Evolutionary conservation across 2,888 invertebrate species (phyloP), one percentile per base, ranked within the genome.

Genomic region (Ophioninae sp.): DNA sequence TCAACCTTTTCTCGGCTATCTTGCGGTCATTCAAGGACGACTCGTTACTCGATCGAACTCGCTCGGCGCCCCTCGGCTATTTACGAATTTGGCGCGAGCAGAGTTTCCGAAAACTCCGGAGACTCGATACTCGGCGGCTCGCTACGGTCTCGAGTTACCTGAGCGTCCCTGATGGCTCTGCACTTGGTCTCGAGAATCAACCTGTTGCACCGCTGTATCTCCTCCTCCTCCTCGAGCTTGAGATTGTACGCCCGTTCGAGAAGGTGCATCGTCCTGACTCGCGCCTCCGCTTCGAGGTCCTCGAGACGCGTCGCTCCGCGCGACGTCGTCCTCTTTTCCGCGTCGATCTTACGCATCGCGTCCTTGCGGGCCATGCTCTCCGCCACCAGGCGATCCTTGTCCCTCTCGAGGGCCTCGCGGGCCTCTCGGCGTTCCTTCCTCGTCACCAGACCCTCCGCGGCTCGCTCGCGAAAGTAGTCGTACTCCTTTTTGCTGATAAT

Each of bases 181-280:
- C 97, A 97, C 92, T 98, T 97, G 23, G 97, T 96, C 20, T 96
- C 96, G 13, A 97, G 93, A 88, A 98, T 97, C 85, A 97, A 94
- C 81, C 95, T 95, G 92, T 97, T 97, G 85, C 96, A 96, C 37
- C 93, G 94, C 92, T 95, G 96, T 87, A 94, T 96, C 94, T 94
- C 95, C 90, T 94, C 96, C 89, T 94, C 95, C 88, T 95, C 94
- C 86, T 95, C 95, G 80, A 94, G 93, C 74, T 93, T 92, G 63
- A 95, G 87, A 83, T 94, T 93, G 69, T 93, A 90, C 0, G 95
- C 95, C 84, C 95, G 91, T 81, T 94, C 93, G 5, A 95, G 89
- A 0, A 95, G 88, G 82, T 94, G 93, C 84, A 93, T 90, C 17
- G 93, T 94, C 82, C 94, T 94, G 44, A 91, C 91, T 17, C 93